Evolutionary conservation across 2,888 invertebrate species (phyloP).

Genomic region (Lepetodrilus schrolli): DNA sequence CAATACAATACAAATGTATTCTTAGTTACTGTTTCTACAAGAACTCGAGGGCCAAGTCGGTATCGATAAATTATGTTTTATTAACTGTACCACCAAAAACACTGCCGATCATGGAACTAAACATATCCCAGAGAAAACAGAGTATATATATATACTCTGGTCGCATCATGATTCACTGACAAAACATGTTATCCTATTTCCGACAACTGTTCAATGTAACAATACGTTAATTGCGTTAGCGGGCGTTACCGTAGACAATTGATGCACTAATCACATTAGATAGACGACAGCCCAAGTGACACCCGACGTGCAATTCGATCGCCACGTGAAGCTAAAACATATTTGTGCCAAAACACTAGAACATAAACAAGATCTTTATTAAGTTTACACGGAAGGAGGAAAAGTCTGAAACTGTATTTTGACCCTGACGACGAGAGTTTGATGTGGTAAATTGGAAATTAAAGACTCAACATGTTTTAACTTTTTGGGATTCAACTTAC

Average conservation of each 20-base stretch:
- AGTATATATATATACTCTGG: not conserved
- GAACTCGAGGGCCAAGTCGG: no score
- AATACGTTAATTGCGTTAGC: not conserved
- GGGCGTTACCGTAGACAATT: not conserved
- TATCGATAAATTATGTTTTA: no score
- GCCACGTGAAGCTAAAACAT: not conserved
- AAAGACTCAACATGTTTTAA: not conserved
- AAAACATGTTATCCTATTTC: conserved; percentile 12
- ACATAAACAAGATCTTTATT: conserved; percentile 24
- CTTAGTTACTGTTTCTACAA: no score
- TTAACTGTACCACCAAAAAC: no score
- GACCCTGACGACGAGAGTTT: not conserved
- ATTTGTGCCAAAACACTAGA: conserved; percentile 6
- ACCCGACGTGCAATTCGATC: not conserved
- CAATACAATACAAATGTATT: no score
- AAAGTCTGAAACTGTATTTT: conserved; percentile 15
- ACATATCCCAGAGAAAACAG: not conserved
- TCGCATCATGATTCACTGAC: not conserved
- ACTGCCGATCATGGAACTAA: no score
- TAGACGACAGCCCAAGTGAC: not conserved
- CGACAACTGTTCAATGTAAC: conserved; percentile 4
- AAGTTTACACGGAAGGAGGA: not conserved
- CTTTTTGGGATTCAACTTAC: not conserved
- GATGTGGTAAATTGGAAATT: conserved; percentile 8
- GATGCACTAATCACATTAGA: not conserved